Evolutionary conservation across 2,888 invertebrate species (phyloP).

Genomic region (Lathronympha strigana): DNA sequence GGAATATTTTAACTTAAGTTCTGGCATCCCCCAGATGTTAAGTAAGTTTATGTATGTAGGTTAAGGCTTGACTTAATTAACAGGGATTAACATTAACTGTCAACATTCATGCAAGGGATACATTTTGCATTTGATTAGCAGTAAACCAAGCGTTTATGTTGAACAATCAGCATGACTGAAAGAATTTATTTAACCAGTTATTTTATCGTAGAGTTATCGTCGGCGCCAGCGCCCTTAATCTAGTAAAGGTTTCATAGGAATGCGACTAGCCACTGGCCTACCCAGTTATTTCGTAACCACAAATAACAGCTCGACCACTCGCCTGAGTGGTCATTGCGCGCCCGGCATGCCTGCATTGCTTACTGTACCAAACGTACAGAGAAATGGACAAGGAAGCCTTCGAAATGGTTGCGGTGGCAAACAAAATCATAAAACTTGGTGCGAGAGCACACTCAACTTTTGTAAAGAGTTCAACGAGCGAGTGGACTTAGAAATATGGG

Average conservation of each 20-base stretch:
- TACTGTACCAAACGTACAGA: background rate
- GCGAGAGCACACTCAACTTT: conserved; percentile 56
- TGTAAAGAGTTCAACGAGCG: conserved; percentile 78
- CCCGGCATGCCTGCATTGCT: background rate
- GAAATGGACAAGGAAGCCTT: background rate
- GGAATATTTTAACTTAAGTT: no score
- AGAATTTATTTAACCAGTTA: conserved; percentile 15
- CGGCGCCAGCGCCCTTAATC: conserved; percentile 34
- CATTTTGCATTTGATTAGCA: no score
- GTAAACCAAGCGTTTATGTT: background rate
- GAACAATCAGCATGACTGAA: background rate
- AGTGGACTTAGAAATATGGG: conserved; percentile 45
- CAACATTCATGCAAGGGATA: no score
- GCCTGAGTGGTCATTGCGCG: conserved; percentile 10
- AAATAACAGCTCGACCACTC: background rate
- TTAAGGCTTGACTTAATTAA: no score
- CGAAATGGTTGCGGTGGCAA: background rate
- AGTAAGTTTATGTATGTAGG: no score
- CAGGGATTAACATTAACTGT: no score
- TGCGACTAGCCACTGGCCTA: conserved; percentile 52
- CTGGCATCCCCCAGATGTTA: no score
- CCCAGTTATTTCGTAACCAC: conserved; percentile 49
- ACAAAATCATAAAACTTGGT: conserved; percentile 41
- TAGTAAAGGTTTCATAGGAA: conserved; percentile 51
- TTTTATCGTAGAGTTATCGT: conserved; percentile 24